Conservation (phyloP, 2,113 vertebrate species). For the Eudyptes chrysolophus region DNA sequence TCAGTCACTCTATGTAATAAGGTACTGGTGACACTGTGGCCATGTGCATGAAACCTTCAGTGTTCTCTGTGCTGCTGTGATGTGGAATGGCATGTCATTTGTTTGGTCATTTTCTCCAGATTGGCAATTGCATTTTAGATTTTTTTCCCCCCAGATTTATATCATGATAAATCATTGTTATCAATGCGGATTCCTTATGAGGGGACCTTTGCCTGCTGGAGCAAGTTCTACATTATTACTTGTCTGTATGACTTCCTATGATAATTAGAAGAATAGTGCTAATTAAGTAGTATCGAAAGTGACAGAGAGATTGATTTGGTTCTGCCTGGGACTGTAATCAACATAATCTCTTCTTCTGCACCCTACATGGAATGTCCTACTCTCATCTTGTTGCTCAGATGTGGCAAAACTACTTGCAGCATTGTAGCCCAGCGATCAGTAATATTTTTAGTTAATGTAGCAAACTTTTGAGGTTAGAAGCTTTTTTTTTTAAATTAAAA, state of each 20-base stretch:
- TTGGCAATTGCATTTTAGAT: neutral
- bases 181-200: neutral
- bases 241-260: neutral
- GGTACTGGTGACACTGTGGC: neutral
- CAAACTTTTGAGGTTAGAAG: neutral
- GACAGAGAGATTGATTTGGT: neutral
- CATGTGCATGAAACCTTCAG: neutral
- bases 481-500: neutral
- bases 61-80: neutral
- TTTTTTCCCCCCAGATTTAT: neutral
- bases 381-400: neutral
- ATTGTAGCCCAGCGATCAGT: neutral
- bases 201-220: neutral
- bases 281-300: neutral
- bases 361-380: neutral
- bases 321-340: neutral
- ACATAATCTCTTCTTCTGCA: neutral
- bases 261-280: neutral
- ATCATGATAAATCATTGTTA: neutral
- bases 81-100: neutral
- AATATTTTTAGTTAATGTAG: neutral
- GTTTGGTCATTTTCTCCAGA: neutral
- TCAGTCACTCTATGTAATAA: neutral
- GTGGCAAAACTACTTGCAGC: neutral
- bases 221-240: neutral